Percentiles rank a stretch among this genome's conserved stretches.
Evolutionary conservation across 30 jellyfish, hydroid and myxozoan species (phyloP).

Genomic region (Turritopsis dohrnii): DNA sequence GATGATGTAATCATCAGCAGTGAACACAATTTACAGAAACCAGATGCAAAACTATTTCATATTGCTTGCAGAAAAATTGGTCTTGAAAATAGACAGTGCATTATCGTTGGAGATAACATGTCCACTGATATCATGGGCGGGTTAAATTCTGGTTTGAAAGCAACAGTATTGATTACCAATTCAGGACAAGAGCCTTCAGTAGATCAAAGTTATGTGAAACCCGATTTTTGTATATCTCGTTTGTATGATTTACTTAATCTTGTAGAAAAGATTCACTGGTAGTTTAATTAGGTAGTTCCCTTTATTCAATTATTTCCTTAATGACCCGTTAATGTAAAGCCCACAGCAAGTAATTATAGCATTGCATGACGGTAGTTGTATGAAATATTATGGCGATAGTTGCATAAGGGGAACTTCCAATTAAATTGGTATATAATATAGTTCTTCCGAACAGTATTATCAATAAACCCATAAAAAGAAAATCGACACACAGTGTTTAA

Average conservation of each 20-base stretch:
- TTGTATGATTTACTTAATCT: not conserved
- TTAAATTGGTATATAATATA: no score
- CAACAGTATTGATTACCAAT: slow-evolving; percentile 12
- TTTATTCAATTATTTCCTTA: not conserved
- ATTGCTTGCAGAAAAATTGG: slow-evolving; percentile 23
- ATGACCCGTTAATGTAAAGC: not conserved
- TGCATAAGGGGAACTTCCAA: no score
- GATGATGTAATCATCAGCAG: slow-evolving; percentile 23
- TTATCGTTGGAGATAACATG: slow-evolving; percentile 23
- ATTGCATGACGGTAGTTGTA: no score
- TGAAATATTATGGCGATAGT: no score
- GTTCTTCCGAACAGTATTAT: no score
- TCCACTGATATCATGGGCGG: slow-evolving; percentile 25
- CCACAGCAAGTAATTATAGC: no score
- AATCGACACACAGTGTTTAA: no score
- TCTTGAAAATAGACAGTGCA: slow-evolving; percentile 19
- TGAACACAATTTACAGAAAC: slow-evolving; percentile 18
- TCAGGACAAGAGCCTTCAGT: not conserved
- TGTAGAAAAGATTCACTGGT: not conserved
- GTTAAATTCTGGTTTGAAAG: slow-evolving; percentile 17
- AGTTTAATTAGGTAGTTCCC: not conserved
- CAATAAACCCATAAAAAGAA: no score
- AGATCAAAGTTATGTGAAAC: not conserved
- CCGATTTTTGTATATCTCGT: slow-evolving; percentile 8
- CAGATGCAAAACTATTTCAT: slow-evolving; percentile 13